A percentile compares a stretch with the other conserved stretches of the same genome.
These are phyloP conservation scores for Tenualosa thibaudeaui DNA, from an alignment of 2,797 vertebrate genomes.

Conservation along the genomic window DNA sequence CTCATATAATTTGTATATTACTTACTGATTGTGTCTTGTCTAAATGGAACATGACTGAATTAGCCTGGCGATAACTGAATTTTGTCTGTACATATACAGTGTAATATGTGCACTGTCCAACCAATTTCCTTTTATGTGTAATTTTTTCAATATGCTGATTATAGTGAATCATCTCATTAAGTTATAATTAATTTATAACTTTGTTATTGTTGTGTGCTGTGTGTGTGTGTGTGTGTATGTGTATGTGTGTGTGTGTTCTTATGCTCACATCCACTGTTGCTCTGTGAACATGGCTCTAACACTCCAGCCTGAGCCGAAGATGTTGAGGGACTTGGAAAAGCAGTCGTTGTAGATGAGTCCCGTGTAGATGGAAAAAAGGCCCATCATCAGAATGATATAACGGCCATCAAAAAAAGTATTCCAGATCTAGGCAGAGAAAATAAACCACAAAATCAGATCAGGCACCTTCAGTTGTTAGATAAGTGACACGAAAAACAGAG, in stretches of 20 bases:
- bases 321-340: conserved; percentile 92
- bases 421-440: conserved; percentile 68
- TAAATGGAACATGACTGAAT: neutral
- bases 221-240: neutral
- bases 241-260: neutral
- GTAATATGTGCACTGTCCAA: no score
- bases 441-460: conserved; percentile 1
- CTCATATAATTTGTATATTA: no score
- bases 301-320: conserved; percentile 93
- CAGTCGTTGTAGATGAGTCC: conserved; percentile 98
- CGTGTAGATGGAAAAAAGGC: conserved; percentile 93
- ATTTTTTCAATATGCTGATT: no score
- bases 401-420: conserved; percentile 85
- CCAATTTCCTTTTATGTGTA: no score
- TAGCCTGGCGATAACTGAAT: neutral
- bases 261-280: conserved; percentile 86
- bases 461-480: neutral
- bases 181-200: no score
- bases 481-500: neutral
- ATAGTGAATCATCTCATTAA: no score
- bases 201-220: neutral
- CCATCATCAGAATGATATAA: conserved; percentile 95
- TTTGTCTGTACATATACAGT: no score
- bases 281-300: conserved; percentile 85
- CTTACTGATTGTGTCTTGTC: no score